Evolutionary conservation across 2,888 invertebrate genomes (phyloP).

Genomic region (Sycophila texana): DNA sequence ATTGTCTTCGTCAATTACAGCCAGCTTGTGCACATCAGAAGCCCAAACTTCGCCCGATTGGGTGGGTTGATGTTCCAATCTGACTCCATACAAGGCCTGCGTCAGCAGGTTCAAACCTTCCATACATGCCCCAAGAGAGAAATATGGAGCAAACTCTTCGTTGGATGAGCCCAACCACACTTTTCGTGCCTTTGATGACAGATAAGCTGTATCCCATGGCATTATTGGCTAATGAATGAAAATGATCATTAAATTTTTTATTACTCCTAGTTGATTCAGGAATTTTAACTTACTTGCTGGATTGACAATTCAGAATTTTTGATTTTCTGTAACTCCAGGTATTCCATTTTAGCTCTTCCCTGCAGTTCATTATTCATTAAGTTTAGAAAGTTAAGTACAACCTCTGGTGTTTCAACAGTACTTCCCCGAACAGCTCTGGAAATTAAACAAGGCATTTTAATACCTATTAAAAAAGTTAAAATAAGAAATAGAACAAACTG

Average conservation of each 20-base stretch:
- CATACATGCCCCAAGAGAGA: slow-evolving; percentile 96
- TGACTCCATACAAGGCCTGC: slow-evolving; percentile 88
- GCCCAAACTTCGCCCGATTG: slow-evolving; percentile 89
- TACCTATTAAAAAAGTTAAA: neutral
- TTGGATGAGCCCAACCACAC: slow-evolving; percentile 83
- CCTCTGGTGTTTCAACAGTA: slow-evolving; percentile 87
- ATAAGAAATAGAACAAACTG: neutral
- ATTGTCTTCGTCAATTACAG: slow-evolving; percentile 89
- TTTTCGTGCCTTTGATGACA: slow-evolving; percentile 84
- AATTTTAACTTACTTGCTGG: slow-evolving; percentile 58
- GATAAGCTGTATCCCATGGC: slow-evolving; percentile 94
- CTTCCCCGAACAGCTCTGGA: slow-evolving; percentile 90
- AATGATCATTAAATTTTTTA: neutral
- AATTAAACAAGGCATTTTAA: slow-evolving; percentile 14
- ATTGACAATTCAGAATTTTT: slow-evolving; percentile 77
- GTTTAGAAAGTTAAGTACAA: slow-evolving; percentile 88
- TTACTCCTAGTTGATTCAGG: neutral
- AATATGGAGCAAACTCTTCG: slow-evolving; percentile 88
- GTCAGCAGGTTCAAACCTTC: slow-evolving; percentile 96
- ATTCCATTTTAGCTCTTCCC: slow-evolving; percentile 85
- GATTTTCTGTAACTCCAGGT: slow-evolving; percentile 85
- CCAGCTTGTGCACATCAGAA: slow-evolving; percentile 92
- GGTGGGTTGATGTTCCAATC: slow-evolving; percentile 83
- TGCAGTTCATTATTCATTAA: slow-evolving; percentile 84
- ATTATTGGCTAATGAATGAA: slow-evolving; percentile 63